These are phyloP conservation scores for Schizopygopsis malacanthus DNA, from an alignment of 2,797 vertebrate species.

Conservation along the genomic window DNA sequence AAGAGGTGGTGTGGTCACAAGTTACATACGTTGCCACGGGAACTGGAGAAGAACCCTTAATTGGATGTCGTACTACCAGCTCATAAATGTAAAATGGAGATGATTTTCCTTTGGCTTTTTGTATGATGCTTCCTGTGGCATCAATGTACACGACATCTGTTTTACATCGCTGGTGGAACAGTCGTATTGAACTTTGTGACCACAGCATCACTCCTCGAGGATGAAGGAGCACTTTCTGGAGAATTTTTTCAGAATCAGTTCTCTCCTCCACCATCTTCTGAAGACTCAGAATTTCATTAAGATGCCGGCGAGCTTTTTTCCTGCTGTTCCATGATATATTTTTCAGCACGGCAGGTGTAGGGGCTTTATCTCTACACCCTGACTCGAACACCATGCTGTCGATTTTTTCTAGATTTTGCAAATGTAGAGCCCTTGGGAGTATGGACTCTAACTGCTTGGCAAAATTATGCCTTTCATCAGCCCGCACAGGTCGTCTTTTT, in stretches of 20 bases:
- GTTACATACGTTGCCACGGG: not conserved
- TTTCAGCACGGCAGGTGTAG: not conserved
- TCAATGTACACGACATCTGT: conserved; percentile 9
- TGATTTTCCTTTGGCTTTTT: conserved; percentile 12
- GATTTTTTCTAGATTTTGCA: no score
- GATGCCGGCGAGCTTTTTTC: not conserved
- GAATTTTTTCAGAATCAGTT: not conserved
- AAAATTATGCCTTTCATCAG: not conserved
- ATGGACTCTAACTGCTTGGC: not conserved
- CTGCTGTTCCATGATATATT: conserved; percentile 4
- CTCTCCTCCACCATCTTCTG: not conserved
- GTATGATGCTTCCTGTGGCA: not conserved
- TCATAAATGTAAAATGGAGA: not conserved
- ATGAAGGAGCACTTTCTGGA: conserved; percentile 8
- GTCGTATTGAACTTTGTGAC: not conserved
- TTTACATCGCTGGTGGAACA: conserved; percentile 12
- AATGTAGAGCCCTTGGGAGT: no score
- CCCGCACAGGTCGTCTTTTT: not conserved
- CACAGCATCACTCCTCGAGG: conserved; percentile 12
- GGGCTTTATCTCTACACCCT: not conserved
- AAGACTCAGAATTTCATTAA: not conserved
- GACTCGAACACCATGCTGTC: no score
- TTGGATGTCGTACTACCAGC: not conserved
- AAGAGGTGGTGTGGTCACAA: not conserved
- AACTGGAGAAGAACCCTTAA: conserved; percentile 5